A percentile compares a stretch with the other conserved stretches of the same genome.
Evolutionary conservation across 2,113 vertebrate species (phyloP).

Genomic region (Arvicanthis niloticus): DNA sequence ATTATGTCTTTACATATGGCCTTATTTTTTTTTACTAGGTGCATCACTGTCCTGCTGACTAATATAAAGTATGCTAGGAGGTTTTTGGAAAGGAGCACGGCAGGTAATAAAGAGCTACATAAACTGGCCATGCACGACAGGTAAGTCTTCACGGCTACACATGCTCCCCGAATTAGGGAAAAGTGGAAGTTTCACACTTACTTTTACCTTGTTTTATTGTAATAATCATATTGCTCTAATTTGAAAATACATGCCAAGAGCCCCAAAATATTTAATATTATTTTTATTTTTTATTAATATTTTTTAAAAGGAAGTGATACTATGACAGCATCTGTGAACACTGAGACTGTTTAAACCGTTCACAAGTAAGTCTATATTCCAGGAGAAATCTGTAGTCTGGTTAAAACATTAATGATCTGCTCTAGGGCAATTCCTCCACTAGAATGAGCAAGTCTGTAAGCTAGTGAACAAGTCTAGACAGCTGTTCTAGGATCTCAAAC

Average conservation of each 20-base stretch:
- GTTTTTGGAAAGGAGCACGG: slow-evolving; percentile 8
- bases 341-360: neutral
- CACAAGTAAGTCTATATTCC: neutral
- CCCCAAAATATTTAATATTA: neutral
- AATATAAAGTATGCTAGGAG: neutral
- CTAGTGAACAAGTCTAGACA: neutral
- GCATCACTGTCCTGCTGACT: neutral
- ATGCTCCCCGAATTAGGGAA: neutral
- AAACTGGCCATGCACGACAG: neutral
- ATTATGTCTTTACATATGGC: neutral
- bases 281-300: neutral
- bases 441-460: slow-evolving; percentile 14
- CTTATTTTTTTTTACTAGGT: neutral
- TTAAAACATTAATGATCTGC: neutral
- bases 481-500: neutral
- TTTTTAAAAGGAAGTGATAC: neutral
- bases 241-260: slow-evolving; percentile 38
- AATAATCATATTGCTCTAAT: neutral
- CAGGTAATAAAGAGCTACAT: neutral
- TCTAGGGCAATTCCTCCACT: neutral
- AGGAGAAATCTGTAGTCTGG: slow-evolving; percentile 45
- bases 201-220: slow-evolving; percentile 35
- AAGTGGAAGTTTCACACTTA: slow-evolving; percentile 34
- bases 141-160: neutral
- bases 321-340: slow-evolving; percentile 32